phyloP scores from a whole-genome alignment of 2,113 vertebrate species.

The Carassius auratus region DNA sequence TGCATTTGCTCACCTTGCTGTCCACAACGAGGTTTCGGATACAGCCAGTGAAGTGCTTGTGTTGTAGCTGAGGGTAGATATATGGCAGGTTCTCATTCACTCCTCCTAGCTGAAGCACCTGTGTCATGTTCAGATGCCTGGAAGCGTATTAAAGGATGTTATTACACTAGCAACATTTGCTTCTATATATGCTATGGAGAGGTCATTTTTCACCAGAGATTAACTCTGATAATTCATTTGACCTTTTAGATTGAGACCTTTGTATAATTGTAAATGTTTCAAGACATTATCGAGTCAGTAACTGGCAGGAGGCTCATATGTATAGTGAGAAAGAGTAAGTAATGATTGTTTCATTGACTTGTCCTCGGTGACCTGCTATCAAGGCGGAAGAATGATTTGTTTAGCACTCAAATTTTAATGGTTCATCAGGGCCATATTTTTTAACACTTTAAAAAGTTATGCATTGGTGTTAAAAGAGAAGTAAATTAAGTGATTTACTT shows the following conservation, averaged over 20 bases:
- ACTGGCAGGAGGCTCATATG: slow-evolving; percentile 40
- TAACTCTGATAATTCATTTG: slow-evolving; percentile 33
- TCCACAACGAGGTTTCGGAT: slow-evolving; percentile 85
- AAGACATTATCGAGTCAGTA: slow-evolving; percentile 26
- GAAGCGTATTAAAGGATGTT: slow-evolving; percentile 52
- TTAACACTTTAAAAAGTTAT: slow-evolving; percentile 4
- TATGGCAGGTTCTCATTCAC: slow-evolving; percentile 84
- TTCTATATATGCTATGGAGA: neutral
- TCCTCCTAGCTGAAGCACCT: slow-evolving; percentile 86
- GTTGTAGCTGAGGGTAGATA: slow-evolving; percentile 81
- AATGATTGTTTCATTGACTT: slow-evolving; percentile 10
- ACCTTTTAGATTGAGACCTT: slow-evolving; percentile 42
- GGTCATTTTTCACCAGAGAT: slow-evolving; percentile 33
- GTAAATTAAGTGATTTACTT: slow-evolving; percentile 69
- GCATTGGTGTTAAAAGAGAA: neutral
- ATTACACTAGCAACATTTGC: neutral
- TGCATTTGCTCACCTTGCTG: slow-evolving; percentile 79
- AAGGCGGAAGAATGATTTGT: neutral
- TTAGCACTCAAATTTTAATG: neutral
- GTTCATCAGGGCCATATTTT: neutral
- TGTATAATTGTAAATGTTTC: slow-evolving; percentile 42
- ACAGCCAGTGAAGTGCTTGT: slow-evolving; percentile 88
- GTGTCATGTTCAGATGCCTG: slow-evolving; percentile 82
- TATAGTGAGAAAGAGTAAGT: slow-evolving; percentile 4
- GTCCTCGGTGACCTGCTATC: neutral